A percentile compares a stretch with the other conserved stretches of the same genome.
Conservation (phyloP, 2,113 vertebrate species). For the Anseranas semipalmata region DNA sequence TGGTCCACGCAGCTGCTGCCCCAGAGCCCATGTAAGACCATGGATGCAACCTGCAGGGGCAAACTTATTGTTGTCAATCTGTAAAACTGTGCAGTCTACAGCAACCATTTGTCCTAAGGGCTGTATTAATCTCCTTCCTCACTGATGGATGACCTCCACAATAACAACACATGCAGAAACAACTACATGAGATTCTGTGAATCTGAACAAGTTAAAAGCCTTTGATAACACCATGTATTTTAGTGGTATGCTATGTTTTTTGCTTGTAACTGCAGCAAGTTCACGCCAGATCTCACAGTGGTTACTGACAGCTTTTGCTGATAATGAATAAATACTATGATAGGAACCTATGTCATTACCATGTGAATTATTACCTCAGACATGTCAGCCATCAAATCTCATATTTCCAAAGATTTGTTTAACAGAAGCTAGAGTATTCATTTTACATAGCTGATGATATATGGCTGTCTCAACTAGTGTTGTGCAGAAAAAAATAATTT, state of each 20-base stretch:
- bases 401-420: not conserved
- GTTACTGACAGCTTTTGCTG: not conserved
- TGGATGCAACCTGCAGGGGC: not conserved
- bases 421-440: not conserved
- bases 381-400: not conserved
- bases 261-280: not conserved
- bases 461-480: not conserved
- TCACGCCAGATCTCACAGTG: not conserved
- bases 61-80: not conserved
- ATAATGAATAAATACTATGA: not conserved
- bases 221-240: not conserved
- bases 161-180: not conserved
- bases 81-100: not conserved
- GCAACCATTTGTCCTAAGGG: not conserved
- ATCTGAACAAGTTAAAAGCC: not conserved
- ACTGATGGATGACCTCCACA: not conserved
- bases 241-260: not conserved
- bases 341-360: not conserved
- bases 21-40: not conserved
- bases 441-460: not conserved
- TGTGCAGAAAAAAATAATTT: conserved; percentile 8
- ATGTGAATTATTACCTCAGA: not conserved
- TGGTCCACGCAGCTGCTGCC: not conserved
- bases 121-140: not conserved
- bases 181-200: not conserved